phyloP scores from a whole-genome alignment of 1,140 invertebrate genomes.

The Drosophila novamexicana region DNA sequence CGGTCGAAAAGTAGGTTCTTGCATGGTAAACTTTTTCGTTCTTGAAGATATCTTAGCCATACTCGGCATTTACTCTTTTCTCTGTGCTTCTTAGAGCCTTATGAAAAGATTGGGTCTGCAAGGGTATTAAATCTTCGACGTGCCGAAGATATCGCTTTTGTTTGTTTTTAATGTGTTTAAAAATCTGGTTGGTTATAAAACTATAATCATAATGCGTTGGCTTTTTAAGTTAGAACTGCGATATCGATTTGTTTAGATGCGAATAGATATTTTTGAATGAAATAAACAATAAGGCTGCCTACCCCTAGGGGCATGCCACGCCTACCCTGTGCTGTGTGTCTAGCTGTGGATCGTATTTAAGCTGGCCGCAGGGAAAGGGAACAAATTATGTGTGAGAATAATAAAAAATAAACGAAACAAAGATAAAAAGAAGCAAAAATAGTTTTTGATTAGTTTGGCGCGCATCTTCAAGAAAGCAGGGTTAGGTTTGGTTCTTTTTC shows the following conservation, averaged over 20 bases:
- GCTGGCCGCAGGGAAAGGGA: conserved; percentile 32
- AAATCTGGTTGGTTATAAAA: conserved; percentile 32
- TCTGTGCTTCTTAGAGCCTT: too few relatives aligned
- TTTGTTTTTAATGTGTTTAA: conserved; percentile 63
- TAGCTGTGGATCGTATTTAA: conserved; percentile 77
- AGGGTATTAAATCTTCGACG: too few relatives aligned
- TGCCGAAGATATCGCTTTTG: neutral
- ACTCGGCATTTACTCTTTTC: too few relatives aligned
- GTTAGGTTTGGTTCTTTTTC: conserved; percentile 17
- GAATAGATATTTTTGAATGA: conserved; percentile 2
- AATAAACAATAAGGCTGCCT: conserved; percentile 30
- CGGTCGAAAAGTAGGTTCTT: too few relatives aligned
- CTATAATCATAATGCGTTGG: conserved; percentile 25
- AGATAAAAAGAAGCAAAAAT: conserved; percentile 48
- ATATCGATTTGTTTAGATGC: conserved; percentile 64
- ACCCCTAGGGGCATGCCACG: conserved; percentile 57
- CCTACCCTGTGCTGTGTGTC: conserved; percentile 80
- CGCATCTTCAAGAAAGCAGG: conserved; percentile 37
- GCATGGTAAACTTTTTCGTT: too few relatives aligned
- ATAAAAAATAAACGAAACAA: conserved; percentile 32
- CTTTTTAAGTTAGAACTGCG: conserved; percentile 28
- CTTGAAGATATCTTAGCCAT: too few relatives aligned
- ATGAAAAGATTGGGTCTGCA: too few relatives aligned
- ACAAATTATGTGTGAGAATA: conserved; percentile 21
- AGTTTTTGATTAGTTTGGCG: conserved; percentile 61